Percentiles rank a stretch among this genome's conserved stretches.
These are phyloP conservation scores for Tetranychus truncatus DNA, from an alignment of 2,888 invertebrate genomes.

Conservation along the genomic window DNA sequence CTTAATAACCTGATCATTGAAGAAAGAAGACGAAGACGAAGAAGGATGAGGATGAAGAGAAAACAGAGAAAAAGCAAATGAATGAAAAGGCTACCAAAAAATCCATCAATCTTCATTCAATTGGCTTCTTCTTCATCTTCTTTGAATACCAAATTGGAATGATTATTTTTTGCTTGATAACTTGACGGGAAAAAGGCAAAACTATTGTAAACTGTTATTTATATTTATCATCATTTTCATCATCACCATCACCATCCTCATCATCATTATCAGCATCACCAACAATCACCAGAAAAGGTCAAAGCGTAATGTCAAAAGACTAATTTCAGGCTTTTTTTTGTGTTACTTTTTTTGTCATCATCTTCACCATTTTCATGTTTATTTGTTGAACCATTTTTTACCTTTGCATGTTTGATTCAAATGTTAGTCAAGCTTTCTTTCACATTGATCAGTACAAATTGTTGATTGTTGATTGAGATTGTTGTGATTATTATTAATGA, in stretches of 20 bases:
- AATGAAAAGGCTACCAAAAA: not conserved
- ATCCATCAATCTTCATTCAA: slow-evolving; percentile 1
- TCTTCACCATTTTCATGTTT: not conserved
- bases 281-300: not conserved
- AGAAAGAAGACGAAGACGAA: not conserved
- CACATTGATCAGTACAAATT: too few relatives aligned
- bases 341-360: not conserved
- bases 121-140: not conserved
- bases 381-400: too few relatives aligned
- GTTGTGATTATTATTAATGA: too few relatives aligned
- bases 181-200: not conserved
- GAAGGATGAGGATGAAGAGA: not conserved
- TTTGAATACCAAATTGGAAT: not conserved
- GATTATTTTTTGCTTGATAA: too few relatives aligned
- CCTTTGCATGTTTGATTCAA: not conserved
- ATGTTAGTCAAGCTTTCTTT: too few relatives aligned
- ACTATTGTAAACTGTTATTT: not conserved
- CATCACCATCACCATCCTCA: not conserved
- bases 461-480: too few relatives aligned
- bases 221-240: not conserved
- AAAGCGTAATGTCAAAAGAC: not conserved
- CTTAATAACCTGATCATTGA: not conserved
- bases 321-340: not conserved
- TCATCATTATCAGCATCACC: not conserved
- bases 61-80: not conserved